Conservation (phyloP, 2,797 vertebrate genomes). For the Hoplostethus atlanticus region DNA sequence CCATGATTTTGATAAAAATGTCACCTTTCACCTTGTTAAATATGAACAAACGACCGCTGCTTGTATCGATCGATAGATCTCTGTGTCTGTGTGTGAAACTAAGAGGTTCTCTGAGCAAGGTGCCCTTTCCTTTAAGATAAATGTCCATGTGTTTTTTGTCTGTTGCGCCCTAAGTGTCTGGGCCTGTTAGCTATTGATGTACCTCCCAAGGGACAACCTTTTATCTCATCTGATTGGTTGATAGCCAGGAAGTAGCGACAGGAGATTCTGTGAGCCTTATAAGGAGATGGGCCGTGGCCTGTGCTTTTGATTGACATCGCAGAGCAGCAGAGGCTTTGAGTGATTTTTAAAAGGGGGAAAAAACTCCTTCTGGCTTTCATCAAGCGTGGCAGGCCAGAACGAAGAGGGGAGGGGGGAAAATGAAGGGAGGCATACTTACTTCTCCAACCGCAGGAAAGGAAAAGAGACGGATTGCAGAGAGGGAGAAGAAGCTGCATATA, state of each 20-base stretch:
- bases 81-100: too few species aligned
- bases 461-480: constrained; percentile 44
- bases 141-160: constrained; percentile 7
- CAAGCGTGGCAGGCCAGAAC: constrained; percentile 66
- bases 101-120: too few species aligned
- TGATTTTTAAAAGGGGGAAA: constrained; percentile 60
- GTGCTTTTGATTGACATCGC: constrained; percentile 60
- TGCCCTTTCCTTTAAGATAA: background rate
- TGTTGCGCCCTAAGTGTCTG: background rate
- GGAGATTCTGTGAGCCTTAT: constrained; percentile 37
- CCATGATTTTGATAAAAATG: background rate
- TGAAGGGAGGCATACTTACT: constrained; percentile 38
- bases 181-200: constrained; percentile 19
- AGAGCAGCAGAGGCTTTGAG: constrained; percentile 57
- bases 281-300: constrained; percentile 63
- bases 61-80: too few species aligned
- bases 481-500: constrained; percentile 34
- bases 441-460: constrained; percentile 50
- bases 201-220: constrained; percentile 4
- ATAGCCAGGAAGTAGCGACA: constrained; percentile 37
- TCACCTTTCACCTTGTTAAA: background rate
- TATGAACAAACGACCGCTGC: too few species aligned
- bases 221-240: constrained; percentile 55
- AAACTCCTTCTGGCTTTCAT: constrained; percentile 77
- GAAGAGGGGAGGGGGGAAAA: constrained; percentile 8